phyloP scores from a whole-genome alignment of 2,113 vertebrate genomes.

The Eudorcas thomsonii region DNA sequence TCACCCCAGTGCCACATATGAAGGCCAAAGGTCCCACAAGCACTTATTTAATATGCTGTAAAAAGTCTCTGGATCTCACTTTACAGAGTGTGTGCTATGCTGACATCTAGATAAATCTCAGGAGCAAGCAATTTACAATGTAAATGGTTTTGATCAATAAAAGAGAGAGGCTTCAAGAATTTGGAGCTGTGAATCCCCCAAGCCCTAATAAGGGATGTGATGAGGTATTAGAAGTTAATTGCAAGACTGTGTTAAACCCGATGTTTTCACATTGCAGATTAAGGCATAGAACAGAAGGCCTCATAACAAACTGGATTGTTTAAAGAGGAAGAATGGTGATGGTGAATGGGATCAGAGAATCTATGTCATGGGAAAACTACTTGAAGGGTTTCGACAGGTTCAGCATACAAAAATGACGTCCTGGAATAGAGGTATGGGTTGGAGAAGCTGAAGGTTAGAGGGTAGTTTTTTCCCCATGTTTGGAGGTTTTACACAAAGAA shows the following conservation, averaged over 20 bases:
- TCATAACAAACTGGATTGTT: neutral
- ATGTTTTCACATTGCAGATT: neutral
- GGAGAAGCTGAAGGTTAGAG: neutral
- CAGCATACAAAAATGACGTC: neutral
- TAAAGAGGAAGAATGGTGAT: neutral
- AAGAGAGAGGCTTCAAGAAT: neutral
- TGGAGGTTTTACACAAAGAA: neutral
- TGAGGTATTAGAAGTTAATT: slow-evolving; percentile 20
- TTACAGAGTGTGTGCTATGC: neutral
- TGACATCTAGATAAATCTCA: neutral
- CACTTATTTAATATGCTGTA: neutral
- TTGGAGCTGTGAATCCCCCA: neutral
- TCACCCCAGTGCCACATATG: neutral
- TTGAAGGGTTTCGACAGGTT: neutral
- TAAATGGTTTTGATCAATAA: neutral
- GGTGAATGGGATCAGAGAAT: neutral
- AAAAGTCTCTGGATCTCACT: neutral
- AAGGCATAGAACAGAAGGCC: neutral
- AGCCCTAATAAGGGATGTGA: neutral
- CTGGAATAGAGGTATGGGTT: neutral
- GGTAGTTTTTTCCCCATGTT: neutral
- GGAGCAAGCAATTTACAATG: neutral
- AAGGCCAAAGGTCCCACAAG: neutral
- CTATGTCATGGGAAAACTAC: neutral
- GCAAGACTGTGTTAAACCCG: neutral